Evolutionary conservation across 2,888 invertebrate genomes (phyloP), one percentile per base, ranked within the genome.

Genomic region (Drosophila tanythrix): DNA sequence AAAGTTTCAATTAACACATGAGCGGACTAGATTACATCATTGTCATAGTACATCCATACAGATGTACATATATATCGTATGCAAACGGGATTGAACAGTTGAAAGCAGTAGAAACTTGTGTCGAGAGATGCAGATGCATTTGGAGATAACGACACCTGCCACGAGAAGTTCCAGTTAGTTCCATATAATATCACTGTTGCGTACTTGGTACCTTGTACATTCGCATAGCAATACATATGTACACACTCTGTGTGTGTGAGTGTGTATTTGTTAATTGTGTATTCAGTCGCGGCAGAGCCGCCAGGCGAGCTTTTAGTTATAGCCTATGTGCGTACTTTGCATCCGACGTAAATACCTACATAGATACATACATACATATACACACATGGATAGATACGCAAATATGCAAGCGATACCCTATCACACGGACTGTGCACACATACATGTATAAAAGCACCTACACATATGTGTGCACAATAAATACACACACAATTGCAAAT

Each of bases 271-370:
- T 46, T 48, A 25, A 18, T 40, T n/a, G 15, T 51, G 15, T 73
- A n/a, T 57, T 69, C 4, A n/a, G 5, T 46, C 7, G 66, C 55
- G 77, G 25, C 60, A 76, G 59, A 66, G 72, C 55, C 62, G 59
- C 25, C 13, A 64, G 79, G 43, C 68, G 40, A 79, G 75, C 63
- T 74, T 79, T 79, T 29, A 53, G 57, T 50, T 60, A 59, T 43
- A 29, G 27, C 35, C 11, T 40, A 72, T 51, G 29, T 43, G 48
- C 61, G 79, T 78, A 76, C 74, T 76, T 73, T 75, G 77, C 57
- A 71, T 46, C 59, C 51, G 48, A 62, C 36, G 71, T 35, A 52
- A 29, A 46, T 61, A 72, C 25, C 31, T 57, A 27, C 25, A 36
- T 57, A 27, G 27, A 40, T 43, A 66, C 8, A 36, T 35, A 13